Conservation (phyloP, 2,113 vertebrate species). For the Proterorhinus semilunaris region DNA sequence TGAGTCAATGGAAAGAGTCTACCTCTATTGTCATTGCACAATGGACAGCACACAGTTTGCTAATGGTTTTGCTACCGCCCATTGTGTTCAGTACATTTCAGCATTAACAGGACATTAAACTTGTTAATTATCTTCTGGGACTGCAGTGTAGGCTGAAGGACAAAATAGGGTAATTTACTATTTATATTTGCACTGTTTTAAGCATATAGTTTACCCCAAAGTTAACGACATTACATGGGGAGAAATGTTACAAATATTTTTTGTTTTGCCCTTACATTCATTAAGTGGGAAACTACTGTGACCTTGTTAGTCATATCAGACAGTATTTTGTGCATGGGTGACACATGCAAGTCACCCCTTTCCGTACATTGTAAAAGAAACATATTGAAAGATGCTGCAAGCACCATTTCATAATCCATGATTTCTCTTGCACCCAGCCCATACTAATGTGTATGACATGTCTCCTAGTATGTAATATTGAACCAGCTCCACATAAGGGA, state of each 20-base stretch:
- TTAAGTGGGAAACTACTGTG: too few species aligned
- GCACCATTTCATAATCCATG: constrained; percentile 21
- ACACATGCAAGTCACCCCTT: constrained; percentile 26
- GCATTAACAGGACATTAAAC: constrained; percentile 37
- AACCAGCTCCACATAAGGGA: constrained; percentile 7
- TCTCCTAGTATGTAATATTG: constrained; percentile 29
- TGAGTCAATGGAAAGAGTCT: constrained; percentile 47
- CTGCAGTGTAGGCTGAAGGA: constrained; percentile 19
- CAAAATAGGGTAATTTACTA: background rate
- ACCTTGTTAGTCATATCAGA: too few species aligned
- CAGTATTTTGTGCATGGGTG: too few species aligned
- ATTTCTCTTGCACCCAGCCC: constrained; percentile 10
- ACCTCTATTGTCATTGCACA: constrained; percentile 46
- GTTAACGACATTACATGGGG: too few species aligned
- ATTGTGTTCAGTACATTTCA: constrained; percentile 38
- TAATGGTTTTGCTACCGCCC: constrained; percentile 50
- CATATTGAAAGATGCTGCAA: constrained; percentile 31
- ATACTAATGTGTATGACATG: constrained; percentile 15
- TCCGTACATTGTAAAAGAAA: constrained; percentile 26
- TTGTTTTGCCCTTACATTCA: too few species aligned
- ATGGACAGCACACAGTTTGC: constrained; percentile 39
- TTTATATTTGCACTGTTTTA: background rate
- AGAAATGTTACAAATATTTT: too few species aligned
- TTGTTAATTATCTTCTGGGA: constrained; percentile 31
- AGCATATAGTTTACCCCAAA: too few species aligned